These are phyloP conservation scores for Arge pagana DNA, from an alignment of 2,888 invertebrate genomes.

Conservation along the genomic window DNA sequence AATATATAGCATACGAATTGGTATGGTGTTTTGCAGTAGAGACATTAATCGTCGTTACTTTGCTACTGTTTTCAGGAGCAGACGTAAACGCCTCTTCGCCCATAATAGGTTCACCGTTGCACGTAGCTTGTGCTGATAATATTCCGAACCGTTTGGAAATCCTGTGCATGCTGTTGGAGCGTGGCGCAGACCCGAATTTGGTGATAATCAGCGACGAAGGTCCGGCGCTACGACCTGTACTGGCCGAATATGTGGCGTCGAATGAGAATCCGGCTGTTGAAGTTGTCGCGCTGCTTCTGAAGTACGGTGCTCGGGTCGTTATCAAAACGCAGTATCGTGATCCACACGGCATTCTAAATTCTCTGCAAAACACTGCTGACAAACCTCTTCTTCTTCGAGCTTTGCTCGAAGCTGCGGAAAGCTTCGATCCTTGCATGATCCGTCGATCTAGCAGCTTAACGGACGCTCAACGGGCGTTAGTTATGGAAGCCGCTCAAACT, in stretches of 20 bases:
- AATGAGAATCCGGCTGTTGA: slow-evolving; percentile 71
- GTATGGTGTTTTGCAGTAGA: too few species aligned
- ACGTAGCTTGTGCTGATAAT: slow-evolving; percentile 82
- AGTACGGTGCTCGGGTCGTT: slow-evolving; percentile 79
- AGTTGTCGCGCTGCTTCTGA: slow-evolving; percentile 71
- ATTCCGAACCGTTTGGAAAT: slow-evolving; percentile 72
- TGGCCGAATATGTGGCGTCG: slow-evolving; percentile 82
- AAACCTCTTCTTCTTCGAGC: slow-evolving; percentile 65
- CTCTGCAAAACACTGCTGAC: slow-evolving; percentile 68
- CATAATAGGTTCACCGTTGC: slow-evolving; percentile 80
- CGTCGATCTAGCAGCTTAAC: slow-evolving; percentile 71
- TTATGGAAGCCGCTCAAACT: slow-evolving; percentile 69
- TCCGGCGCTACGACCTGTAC: slow-evolving; percentile 74
- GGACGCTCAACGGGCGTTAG: slow-evolving; percentile 67
- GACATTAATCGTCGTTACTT: too few species aligned
- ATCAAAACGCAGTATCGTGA: slow-evolving; percentile 85
- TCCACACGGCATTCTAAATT: slow-evolving; percentile 81
- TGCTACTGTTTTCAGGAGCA: slow-evolving; percentile 73
- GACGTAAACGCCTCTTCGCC: slow-evolving; percentile 80
- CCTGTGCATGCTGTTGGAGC: slow-evolving; percentile 68
- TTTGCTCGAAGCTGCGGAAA: slow-evolving; percentile 75
- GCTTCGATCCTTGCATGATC: slow-evolving; percentile 81
- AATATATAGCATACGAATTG: too few species aligned
- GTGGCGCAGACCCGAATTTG: slow-evolving; percentile 77
- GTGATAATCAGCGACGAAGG: slow-evolving; percentile 77